A percentile compares a stretch with the other conserved stretches of the same genome.
Evolutionary conservation across 2,888 invertebrate species (phyloP).

Genomic region (Lottia scabra): DNA sequence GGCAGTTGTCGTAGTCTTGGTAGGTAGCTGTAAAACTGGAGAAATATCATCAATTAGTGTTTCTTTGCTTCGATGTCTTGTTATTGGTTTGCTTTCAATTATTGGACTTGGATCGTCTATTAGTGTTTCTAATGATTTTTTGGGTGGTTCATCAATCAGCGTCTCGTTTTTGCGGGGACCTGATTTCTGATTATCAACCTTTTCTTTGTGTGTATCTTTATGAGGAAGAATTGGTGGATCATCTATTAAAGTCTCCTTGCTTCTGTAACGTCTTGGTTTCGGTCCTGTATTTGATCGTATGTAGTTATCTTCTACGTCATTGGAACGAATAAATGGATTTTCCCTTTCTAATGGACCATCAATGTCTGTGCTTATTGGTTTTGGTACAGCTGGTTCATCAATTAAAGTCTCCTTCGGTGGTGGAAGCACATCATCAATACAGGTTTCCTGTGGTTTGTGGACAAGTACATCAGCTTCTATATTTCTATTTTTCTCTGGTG

Average conservation of each 20-base stretch:
- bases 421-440: too few relatives aligned
- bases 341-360: too few relatives aligned
- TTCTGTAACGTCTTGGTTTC: background rate
- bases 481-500: background rate
- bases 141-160: too few relatives aligned
- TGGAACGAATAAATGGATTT: too few relatives aligned
- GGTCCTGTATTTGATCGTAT: too few relatives aligned
- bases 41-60: conserved; percentile 24
- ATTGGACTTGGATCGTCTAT: background rate
- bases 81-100: background rate
- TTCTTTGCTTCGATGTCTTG: conserved; percentile 8
- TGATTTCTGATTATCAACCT: too few relatives aligned
- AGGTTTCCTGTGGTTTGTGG: background rate
- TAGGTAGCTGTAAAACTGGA: background rate
- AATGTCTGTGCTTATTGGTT: too few relatives aligned
- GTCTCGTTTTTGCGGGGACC: too few relatives aligned
- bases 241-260: background rate
- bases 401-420: background rate
- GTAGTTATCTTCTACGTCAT: too few relatives aligned
- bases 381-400: background rate
- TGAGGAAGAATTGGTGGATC: too few relatives aligned
- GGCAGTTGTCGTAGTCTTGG: background rate
- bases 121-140: background rate
- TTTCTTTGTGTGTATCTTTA: too few relatives aligned
- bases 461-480: background rate